These are phyloP conservation scores for Drosophila subobscura DNA, from an alignment of 1,140 invertebrate genomes.

Conservation along the genomic window DNA sequence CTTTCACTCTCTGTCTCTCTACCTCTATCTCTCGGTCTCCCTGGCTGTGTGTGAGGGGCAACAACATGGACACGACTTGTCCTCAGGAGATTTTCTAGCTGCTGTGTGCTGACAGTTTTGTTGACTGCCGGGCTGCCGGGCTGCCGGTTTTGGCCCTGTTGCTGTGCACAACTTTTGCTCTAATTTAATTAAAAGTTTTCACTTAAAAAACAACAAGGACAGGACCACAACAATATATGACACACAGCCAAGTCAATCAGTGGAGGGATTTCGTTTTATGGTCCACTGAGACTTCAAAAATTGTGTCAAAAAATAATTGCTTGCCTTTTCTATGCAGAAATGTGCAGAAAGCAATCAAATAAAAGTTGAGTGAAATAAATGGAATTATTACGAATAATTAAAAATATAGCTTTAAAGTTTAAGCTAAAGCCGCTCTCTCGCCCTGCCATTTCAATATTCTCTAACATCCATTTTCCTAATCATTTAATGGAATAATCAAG, in stretches of 20 bases:
- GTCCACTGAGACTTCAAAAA: too few species aligned
- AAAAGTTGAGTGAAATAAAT: too few species aligned
- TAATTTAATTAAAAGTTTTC: constrained; percentile 76
- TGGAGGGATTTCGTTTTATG: too few species aligned
- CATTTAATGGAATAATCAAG: constrained; percentile 19
- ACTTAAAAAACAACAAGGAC: constrained; percentile 4
- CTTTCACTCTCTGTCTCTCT: constrained; percentile 30
- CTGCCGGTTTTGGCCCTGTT: constrained; percentile 12
- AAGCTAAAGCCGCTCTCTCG: too few species aligned
- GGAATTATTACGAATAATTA: too few species aligned
- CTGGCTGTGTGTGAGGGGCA: constrained; percentile 3
- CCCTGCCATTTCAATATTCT: too few species aligned
- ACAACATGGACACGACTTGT: constrained; percentile 36
- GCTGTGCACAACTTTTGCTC: constrained; percentile 42
- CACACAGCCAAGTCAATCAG: constrained; percentile 52
- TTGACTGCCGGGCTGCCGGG: constrained; percentile 18
- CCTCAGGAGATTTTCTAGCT: constrained; percentile 43
- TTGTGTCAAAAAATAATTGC: too few species aligned
- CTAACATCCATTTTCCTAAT: constrained; percentile 3
- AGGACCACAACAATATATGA: constrained; percentile 1
- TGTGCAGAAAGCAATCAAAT: too few species aligned
- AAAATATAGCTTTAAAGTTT: too few species aligned
- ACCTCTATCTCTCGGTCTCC: constrained; percentile 37
- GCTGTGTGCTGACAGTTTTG: constrained; percentile 65
- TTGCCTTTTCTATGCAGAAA: too few species aligned